Percentiles rank a stretch among this genome's conserved stretches.
Conservation (phyloP, 64 coral and sea anemone genomes). For the Dendrophyllia cribrosa region DNA sequence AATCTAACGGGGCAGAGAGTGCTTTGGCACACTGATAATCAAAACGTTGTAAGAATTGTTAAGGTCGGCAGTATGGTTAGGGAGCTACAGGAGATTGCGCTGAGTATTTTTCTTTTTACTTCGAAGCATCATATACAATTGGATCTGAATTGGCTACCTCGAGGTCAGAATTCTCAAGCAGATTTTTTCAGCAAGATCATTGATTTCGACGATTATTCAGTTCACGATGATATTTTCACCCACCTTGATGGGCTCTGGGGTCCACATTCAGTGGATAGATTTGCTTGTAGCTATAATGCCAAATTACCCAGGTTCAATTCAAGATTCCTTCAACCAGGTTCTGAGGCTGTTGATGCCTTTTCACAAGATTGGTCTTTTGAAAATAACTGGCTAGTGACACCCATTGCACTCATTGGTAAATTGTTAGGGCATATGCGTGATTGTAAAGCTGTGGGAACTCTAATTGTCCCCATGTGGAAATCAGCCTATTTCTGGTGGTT, state of each 20-base stretch:
- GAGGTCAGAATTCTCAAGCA: conserved; percentile 28
- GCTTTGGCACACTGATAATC: no score
- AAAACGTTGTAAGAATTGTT: no score
- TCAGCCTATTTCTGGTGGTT: conserved; percentile 13
- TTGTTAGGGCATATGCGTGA: conserved; percentile 3
- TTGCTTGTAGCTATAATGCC: conserved; percentile 62
- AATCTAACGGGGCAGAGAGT: not conserved
- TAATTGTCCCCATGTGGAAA: conserved; percentile 19
- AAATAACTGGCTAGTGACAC: conserved; percentile 5
- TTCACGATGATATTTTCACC: conserved; percentile 34
- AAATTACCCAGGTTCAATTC: conserved; percentile 75
- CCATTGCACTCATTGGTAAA: not conserved
- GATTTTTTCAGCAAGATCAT: conserved; percentile 38
- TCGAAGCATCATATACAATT: not conserved
- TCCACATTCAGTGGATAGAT: conserved; percentile 68
- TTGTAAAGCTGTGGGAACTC: not conserved
- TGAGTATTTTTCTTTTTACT: not conserved
- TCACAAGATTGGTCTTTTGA: conserved; percentile 56
- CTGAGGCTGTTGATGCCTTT: conserved; percentile 66
- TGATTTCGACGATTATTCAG: conserved; percentile 56
- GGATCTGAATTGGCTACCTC: conserved; percentile 17
- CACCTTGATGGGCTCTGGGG: conserved; percentile 42
- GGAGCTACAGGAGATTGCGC: no score
- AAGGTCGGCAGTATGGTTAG: no score
- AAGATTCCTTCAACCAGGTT: conserved; percentile 49